phyloP scores from a whole-genome alignment of 2,797 vertebrate genomes.

The Enteromius radiatus region DNA sequence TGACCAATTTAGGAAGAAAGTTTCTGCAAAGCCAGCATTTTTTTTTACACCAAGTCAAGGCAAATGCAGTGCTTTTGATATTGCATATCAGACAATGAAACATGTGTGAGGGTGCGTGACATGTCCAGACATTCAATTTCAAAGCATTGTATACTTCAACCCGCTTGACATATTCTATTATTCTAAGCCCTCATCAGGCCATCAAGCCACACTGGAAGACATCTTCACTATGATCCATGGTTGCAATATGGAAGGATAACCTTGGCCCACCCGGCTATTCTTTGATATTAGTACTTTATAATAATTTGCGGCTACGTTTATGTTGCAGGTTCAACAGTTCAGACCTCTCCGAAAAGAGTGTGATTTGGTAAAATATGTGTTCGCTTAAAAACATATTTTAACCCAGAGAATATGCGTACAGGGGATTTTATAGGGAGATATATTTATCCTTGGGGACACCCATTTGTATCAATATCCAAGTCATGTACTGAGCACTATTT shows the following conservation, averaged over 20 bases:
- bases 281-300: slow-evolving; percentile 64
- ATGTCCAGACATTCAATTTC: slow-evolving; percentile 62
- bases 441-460: slow-evolving; percentile 46
- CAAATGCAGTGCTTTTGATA: slow-evolving; percentile 56
- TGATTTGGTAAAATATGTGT: slow-evolving; percentile 56
- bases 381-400: slow-evolving; percentile 81
- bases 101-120: slow-evolving; percentile 43
- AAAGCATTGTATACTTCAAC: slow-evolving; percentile 65
- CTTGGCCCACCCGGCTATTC: slow-evolving; percentile 58
- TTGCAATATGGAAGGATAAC: slow-evolving; percentile 61
- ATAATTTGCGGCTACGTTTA: slow-evolving; percentile 58
- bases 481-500: slow-evolving; percentile 42
- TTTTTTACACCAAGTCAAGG: slow-evolving; percentile 44
- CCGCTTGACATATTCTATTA: slow-evolving; percentile 63
- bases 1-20: slow-evolving; percentile 51
- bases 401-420: slow-evolving; percentile 41
- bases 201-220: slow-evolving; percentile 57
- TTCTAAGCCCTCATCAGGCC: slow-evolving; percentile 62
- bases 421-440: slow-evolving; percentile 30
- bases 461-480: slow-evolving; percentile 52
- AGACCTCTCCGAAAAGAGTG: slow-evolving; percentile 38
- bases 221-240: slow-evolving; percentile 63
- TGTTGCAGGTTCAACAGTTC: slow-evolving; percentile 54
- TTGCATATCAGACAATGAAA: slow-evolving; percentile 56
- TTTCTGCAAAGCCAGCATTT: slow-evolving; percentile 58